Percentiles rank a stretch among this genome's conserved stretches.
Conservation (phyloP, 2,113 vertebrate genomes). For the Vanacampus margaritifer region DNA sequence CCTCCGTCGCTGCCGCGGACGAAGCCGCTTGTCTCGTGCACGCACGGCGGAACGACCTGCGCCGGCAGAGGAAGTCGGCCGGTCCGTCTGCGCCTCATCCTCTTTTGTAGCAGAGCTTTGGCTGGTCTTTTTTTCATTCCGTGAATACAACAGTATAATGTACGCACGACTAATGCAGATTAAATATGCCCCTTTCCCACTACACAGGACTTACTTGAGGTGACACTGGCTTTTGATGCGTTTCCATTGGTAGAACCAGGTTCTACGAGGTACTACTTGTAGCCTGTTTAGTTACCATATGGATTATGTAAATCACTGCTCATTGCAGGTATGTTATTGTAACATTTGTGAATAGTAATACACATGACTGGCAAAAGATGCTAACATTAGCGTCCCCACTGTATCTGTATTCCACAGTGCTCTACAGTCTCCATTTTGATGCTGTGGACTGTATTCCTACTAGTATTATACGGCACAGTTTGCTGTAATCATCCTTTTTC, state of each 20-base stretch:
- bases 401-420: no score
- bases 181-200: neutral
- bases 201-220: neutral
- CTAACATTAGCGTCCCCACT: no score
- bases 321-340: neutral
- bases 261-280: neutral
- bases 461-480: no score
- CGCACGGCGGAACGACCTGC: conserved; percentile 44
- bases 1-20: conserved; percentile 61
- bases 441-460: no score
- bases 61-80: conserved; percentile 32
- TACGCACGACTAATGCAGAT: neutral
- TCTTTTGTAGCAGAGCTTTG: conserved; percentile 15
- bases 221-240: neutral
- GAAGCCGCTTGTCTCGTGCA: conserved; percentile 52
- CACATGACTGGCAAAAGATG: no score
- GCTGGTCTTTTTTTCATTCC: conserved; percentile 6
- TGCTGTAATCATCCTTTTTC: no score
- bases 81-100: conserved; percentile 17
- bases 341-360: no score
- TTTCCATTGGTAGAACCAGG: neutral
- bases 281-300: neutral
- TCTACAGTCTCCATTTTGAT: no score
- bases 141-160: neutral
- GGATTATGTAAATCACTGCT: neutral